Conservation (phyloP, 1,140 invertebrate genomes). For the Dreissena rostriformis region DNA sequence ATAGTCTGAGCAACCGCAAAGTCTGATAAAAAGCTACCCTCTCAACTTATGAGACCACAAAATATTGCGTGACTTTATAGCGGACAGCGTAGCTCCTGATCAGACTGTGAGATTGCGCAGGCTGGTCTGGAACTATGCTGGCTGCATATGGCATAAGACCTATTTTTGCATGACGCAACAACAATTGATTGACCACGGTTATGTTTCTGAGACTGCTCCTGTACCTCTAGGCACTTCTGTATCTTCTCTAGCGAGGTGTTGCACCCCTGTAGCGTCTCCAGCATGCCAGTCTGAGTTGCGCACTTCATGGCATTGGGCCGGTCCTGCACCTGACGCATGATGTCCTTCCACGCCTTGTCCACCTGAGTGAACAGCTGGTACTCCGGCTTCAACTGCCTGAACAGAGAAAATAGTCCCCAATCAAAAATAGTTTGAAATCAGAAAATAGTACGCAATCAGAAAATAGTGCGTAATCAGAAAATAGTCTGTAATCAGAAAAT, state of each 20-base stretch:
- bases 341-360: slow-evolving; percentile 93
- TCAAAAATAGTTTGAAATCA: too few species aligned
- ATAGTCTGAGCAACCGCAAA: too few species aligned
- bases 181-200: too few species aligned
- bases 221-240: slow-evolving; percentile 80
- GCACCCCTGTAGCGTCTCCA: slow-evolving; percentile 77
- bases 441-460: too few species aligned
- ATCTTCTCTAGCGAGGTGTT: slow-evolving; percentile 80
- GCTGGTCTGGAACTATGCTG: too few species aligned
- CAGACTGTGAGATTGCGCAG: too few species aligned
- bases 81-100: too few species aligned
- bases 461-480: background rate
- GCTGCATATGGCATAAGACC: too few species aligned
- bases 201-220: background rate
- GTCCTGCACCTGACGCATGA: slow-evolving; percentile 84
- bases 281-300: slow-evolving; percentile 77
- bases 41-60: too few species aligned
- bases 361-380: slow-evolving; percentile 90
- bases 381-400: slow-evolving; percentile 90
- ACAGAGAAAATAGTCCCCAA: slow-evolving; percentile 5
- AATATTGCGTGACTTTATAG: too few species aligned
- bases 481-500: background rate
- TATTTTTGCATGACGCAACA: too few species aligned
- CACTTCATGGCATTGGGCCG: slow-evolving; percentile 80
- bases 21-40: too few species aligned